Base-by-base conservation (phyloP, 2,888 invertebrate genomes). In the Amphipyra tragopoginis region DNA sequence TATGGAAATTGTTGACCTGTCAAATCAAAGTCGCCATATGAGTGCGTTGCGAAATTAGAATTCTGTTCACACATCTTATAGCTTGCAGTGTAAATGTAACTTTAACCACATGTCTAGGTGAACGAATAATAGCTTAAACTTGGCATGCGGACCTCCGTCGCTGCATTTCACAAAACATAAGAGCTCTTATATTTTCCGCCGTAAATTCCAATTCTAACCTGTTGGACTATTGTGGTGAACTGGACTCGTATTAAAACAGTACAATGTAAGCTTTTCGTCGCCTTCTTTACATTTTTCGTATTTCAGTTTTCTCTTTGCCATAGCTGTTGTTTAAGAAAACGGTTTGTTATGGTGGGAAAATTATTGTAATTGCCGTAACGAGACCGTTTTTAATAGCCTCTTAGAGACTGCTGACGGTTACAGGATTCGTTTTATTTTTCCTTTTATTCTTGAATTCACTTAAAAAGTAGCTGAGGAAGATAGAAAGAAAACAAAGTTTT, bases 111-210 rank as follows among this genome's bases (percentile, higher is more conserved):
- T 56, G 43, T 59, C 55, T 51, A 52, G 49, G 43, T 66, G 29
- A 49, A 50, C 45, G 50, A 56, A 72, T 72, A 56, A 66, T 70
- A 61, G 61, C 52, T 3, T 21, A 43, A 54, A 43, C 56, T 72
- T 66, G 55, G 56, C 66, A 58, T 43, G 42, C 52, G 36, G 13
- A 50, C 51, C 51, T 40, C 5, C 42, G 29, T 39, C 14, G 29
- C 49, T 53, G 45, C 56, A 56, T 56, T 56, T 36, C 53, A 8
- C 44, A 55, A 45, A 40, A 36, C 72, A 50, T 61, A 70, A 70
- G 66, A 53, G 66, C 70, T 56, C 72, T 66, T 70, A 61, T 61
- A 72, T 72, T 61, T 62, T 65, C 45, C 42, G 59, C 57, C 57
- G 56, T 70, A 63, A 36, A 64, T 64, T 58, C 26, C 26, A 68